A percentile compares a stretch with the other conserved stretches of the same genome.
Conservation (phyloP, 2,888 invertebrate genomes). For the Phortica magna region DNA sequence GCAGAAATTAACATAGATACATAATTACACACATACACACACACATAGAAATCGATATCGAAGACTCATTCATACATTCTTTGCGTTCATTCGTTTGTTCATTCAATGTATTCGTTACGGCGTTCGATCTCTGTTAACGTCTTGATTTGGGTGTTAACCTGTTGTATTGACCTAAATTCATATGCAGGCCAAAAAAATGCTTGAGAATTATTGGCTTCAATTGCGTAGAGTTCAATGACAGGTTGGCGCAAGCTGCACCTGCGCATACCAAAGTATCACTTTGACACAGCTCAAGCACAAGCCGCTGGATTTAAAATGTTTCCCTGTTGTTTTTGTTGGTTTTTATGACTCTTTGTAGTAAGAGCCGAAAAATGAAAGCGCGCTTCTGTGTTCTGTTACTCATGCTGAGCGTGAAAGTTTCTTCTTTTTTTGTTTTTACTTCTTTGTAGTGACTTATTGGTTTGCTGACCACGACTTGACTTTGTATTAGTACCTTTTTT, state of each 20-base stretch:
- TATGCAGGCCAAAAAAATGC: constrained; percentile 41
- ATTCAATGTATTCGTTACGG: neutral
- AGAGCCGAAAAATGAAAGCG: constrained; percentile 2
- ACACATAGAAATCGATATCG: neutral
- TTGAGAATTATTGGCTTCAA: constrained; percentile 7
- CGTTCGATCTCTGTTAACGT: neutral
- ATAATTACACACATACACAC: too few species aligned
- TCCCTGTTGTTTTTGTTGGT: neutral
- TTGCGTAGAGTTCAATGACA: constrained; percentile 26
- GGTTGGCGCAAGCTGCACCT: constrained; percentile 12
- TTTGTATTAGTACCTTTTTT: neutral
- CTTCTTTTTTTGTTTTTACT: neutral
- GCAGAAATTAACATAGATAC: neutral
- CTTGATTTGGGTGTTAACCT: constrained; percentile 61
- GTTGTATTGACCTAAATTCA: constrained; percentile 62
- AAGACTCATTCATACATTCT: neutral
- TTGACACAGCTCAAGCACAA: neutral
- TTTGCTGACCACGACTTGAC: neutral
- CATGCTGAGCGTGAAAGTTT: constrained; percentile 8
- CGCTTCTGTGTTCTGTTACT: constrained; percentile 11
- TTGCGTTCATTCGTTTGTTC: neutral
- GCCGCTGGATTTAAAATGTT: neutral
- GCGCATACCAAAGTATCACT: neutral
- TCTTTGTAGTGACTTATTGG: neutral
- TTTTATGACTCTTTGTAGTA: neutral